Base-by-base conservation (phyloP, 2,113 vertebrate species). In the Carettochelys insculpta region DNA sequence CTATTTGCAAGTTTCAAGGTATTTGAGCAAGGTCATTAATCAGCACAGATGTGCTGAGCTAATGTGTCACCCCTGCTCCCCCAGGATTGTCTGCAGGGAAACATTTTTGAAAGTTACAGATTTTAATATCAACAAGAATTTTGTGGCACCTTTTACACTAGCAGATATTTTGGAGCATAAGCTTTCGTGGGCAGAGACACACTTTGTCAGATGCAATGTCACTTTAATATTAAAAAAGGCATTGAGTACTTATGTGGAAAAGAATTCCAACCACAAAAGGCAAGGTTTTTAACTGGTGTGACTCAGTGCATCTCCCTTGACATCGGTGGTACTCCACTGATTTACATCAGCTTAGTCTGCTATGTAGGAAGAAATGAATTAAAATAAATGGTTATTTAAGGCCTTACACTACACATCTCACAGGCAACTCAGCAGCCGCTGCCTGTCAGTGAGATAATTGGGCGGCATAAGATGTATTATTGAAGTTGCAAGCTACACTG, bases 341-440 rank as follows among this genome's bases (percentile, higher is more conserved):
- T 87, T 73, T 52, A 73, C 31, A 14, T 6, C 51, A 27, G 45
- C 3, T 0, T 38, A 84, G 51, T 38, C 75, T 0, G 0, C 6
- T 51, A 11, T 38, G 41, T 82, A 27, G 10, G 16, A 38, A 91
- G 14, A 89, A 48, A 34, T 53, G 8, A 58, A 77, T 75, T 52
- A 29, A 11, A 53, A 84, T 54, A 86, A 76, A 77, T 34, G 45
- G 3, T n/a, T 84, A n/a, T 43, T 3, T 54, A 53, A 84, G 12
- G 17, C 52, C 48, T 78, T 43, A 50, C 87, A 73, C 16, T 48
- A 31, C 87, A 89, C 83, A 16, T 48, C 29, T 82, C 20, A 34
- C 58, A 91, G 24, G 20, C 25, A 90, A 86, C 48, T 5, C 5
- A 87, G 71, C 31, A 86, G 12, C 16, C 10, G 45, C 54, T 92